These are phyloP conservation scores for Oceanodroma leucorhoa DNA, from an alignment of 2,797 vertebrate genomes.

Conservation along the genomic window DNA sequence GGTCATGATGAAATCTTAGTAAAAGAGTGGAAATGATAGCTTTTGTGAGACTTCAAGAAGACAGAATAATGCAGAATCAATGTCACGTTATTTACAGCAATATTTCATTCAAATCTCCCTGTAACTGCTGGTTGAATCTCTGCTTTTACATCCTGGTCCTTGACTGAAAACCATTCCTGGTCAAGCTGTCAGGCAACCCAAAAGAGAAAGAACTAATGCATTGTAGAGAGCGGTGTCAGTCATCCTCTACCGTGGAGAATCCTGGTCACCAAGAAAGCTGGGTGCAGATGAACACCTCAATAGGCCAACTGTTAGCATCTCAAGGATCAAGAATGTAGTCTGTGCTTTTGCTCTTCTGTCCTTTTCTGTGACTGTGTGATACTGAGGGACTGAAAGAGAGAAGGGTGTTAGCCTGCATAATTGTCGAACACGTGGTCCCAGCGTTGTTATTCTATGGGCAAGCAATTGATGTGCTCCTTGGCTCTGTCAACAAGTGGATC, in stretches of 20 bases:
- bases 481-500: constrained; percentile 1
- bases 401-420: neutral
- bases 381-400: neutral
- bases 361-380: neutral
- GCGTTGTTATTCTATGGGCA: neutral
- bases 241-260: neutral
- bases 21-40: neutral
- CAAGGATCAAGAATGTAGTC: neutral
- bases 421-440: neutral
- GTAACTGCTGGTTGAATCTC: neutral
- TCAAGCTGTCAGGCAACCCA: neutral
- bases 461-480: neutral
- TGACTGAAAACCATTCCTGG: neutral
- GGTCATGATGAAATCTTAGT: neutral
- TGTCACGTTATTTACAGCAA: neutral
- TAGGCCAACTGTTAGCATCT: neutral
- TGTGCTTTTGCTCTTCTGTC: neutral
- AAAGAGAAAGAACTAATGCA: neutral
- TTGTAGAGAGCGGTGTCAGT: neutral
- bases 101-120: neutral
- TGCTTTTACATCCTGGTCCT: neutral
- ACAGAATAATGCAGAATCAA: neutral
- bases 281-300: neutral
- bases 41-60: neutral
- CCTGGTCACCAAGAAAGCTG: neutral